Percentiles rank a stretch among this genome's conserved stretches.
Evolutionary conservation across 53 echinoderm and acorn worm genomes (phyloP).

Genomic region (Holothuria scabra): DNA sequence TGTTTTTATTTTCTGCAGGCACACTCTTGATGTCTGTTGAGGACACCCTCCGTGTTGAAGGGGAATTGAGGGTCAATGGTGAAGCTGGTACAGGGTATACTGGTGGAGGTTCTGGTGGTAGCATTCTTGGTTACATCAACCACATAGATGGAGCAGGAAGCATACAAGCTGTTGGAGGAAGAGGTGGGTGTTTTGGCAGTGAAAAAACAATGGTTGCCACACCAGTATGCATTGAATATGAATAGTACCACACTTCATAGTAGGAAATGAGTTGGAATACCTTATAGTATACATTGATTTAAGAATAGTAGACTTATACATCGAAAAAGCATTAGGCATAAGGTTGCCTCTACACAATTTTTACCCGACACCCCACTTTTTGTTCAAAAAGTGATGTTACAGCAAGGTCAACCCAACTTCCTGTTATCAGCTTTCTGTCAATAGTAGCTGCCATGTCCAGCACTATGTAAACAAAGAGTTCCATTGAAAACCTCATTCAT

Average conservation of each 20-base stretch:
- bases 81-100: conserved; percentile 54
- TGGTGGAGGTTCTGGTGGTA: conserved; percentile 85
- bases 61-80: conserved; percentile 85
- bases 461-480: too few species aligned
- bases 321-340: too few species aligned
- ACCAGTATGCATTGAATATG: too few species aligned
- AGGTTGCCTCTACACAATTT: too few species aligned
- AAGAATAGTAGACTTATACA: background rate
- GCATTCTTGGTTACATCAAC: conserved; percentile 67
- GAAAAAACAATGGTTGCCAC: background rate
- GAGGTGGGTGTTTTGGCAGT: conserved; percentile 58
- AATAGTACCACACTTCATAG: too few species aligned
- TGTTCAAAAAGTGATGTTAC: too few species aligned
- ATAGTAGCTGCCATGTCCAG: too few species aligned
- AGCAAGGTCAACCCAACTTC: too few species aligned
- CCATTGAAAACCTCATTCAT: too few species aligned
- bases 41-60: conserved; percentile 84
- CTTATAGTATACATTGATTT: background rate
- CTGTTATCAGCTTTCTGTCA: too few species aligned
- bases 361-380: too few species aligned
- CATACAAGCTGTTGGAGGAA: conserved; percentile 76
- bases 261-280: background rate
- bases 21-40: conserved; percentile 61
- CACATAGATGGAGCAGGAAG: conserved; percentile 86
- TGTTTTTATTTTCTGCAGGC: conserved; percentile 28